Percentiles rank a stretch among this genome's conserved stretches.
Conservation (phyloP, 1,140 invertebrate species). For the Drosophila santomea region DNA sequence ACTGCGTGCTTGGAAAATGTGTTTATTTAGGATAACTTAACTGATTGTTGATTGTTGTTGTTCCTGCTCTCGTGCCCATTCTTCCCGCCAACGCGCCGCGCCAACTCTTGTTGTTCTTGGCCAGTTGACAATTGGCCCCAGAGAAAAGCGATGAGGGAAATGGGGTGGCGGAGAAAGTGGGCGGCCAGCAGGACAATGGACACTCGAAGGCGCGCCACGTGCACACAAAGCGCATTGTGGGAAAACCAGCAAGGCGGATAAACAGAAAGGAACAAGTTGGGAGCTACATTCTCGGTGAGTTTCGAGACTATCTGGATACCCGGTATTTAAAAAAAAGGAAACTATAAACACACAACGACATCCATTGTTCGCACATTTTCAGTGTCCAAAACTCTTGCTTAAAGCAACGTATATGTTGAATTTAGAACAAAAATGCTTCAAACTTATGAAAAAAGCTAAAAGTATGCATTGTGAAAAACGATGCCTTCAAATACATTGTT, state of each 20-base stretch:
- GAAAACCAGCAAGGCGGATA: not conserved
- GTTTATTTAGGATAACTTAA: conserved; percentile 83
- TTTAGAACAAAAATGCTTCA: not conserved
- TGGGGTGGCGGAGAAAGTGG: not conserved
- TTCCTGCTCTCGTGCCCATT: conserved; percentile 18
- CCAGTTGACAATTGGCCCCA: conserved; percentile 70
- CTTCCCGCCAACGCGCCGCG: conserved; percentile 3
- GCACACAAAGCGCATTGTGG: conserved; percentile 63
- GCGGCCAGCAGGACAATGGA: conserved; percentile 15
- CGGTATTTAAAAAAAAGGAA: not conserved
- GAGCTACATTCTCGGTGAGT: not conserved
- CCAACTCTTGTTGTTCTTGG: conserved; percentile 33
- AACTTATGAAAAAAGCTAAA: too few relatives aligned
- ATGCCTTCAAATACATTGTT: not conserved
- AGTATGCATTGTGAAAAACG: too few relatives aligned
- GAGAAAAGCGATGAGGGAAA: conserved; percentile 8
- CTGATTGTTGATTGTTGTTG: conserved; percentile 54
- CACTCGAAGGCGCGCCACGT: conserved; percentile 56
- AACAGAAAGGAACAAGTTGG: conserved; percentile 9
- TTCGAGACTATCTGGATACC: conserved; percentile 6
- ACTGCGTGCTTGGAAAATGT: conserved; percentile 75
- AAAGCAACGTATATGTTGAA: not conserved
- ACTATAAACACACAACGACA: not conserved
- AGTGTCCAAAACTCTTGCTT: not conserved
- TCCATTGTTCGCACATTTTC: not conserved